A percentile compares a stretch with the other conserved stretches of the same genome.
Evolutionary conservation across 2,888 invertebrate genomes (phyloP).

Genomic region (Coleophora flavipennella): DNA sequence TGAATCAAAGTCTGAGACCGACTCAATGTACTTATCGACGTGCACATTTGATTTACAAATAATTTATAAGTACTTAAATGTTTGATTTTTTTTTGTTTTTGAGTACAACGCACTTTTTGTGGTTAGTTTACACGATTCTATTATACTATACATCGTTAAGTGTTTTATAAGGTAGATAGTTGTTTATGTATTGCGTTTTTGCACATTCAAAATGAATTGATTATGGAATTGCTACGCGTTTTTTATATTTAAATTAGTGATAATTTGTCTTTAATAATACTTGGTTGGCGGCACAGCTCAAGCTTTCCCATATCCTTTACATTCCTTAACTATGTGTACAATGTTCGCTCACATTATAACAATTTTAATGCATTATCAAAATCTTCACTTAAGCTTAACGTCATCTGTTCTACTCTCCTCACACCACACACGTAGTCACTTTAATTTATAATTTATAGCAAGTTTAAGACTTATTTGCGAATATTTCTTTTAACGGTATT

Average conservation of each 20-base stretch:
- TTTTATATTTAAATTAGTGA: constrained; percentile 1
- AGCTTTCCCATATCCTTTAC: constrained; percentile 7
- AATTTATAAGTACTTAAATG: constrained; percentile 33
- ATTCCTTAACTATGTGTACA: constrained; percentile 11
- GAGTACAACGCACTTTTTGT: constrained; percentile 56
- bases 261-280: constrained; percentile 1
- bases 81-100: constrained; percentile 29
- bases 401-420: constrained; percentile 41
- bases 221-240: constrained; percentile 15
- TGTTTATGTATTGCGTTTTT: constrained; percentile 35
- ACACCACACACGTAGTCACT: constrained; percentile 51
- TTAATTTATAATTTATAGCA: constrained; percentile 23
- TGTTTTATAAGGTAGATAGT: constrained; percentile 23
- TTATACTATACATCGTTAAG: constrained; percentile 22
- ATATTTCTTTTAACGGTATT: no score
- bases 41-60: constrained; percentile 16
- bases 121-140: constrained; percentile 34
- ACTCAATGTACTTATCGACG: constrained; percentile 22
- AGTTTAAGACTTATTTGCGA: constrained; percentile 17
- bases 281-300: constrained; percentile 10
- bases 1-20: constrained; percentile 48
- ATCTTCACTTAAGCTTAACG: constrained; percentile 37
- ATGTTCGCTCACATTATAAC: constrained; percentile 29
- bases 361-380: constrained; percentile 24
- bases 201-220: constrained; percentile 20